phyloP scores from a whole-genome alignment of 2,888 invertebrate genomes.

The Sussaba pulchella region DNA sequence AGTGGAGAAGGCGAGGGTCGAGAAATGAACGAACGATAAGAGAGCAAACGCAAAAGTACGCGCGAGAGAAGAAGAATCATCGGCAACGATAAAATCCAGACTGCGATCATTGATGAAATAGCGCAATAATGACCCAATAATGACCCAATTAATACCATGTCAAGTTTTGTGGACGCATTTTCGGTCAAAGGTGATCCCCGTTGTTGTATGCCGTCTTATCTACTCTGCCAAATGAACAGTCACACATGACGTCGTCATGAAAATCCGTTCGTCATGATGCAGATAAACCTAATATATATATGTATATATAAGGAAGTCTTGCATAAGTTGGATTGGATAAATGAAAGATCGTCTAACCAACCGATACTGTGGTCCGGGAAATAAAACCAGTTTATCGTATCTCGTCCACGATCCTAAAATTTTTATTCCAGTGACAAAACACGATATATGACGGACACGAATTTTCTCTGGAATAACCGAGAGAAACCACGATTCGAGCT shows the following conservation, averaged over 20 bases:
- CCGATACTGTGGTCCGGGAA: no score
- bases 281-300: no score
- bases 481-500: slow-evolving; percentile 29
- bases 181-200: slow-evolving; percentile 13
- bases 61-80: neutral
- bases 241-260: neutral
- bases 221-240: neutral
- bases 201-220: neutral
- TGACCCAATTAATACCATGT: neutral
- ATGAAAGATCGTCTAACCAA: no score
- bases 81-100: neutral
- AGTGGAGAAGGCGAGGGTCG: neutral
- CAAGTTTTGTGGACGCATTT: neutral
- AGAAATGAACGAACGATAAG: neutral
- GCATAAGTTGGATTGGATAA: no score
- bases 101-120: neutral
- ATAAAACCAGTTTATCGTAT: no score
- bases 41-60: neutral
- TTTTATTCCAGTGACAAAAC: no score
- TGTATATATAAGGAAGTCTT: no score
- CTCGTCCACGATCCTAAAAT: no score
- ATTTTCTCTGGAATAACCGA: neutral
- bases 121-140: neutral
- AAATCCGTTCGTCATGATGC: neutral
- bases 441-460: slow-evolving; percentile 7